These are phyloP conservation scores for Dioctria rufipes DNA, from an alignment of 2,888 invertebrate genomes.

Conservation along the genomic window DNA sequence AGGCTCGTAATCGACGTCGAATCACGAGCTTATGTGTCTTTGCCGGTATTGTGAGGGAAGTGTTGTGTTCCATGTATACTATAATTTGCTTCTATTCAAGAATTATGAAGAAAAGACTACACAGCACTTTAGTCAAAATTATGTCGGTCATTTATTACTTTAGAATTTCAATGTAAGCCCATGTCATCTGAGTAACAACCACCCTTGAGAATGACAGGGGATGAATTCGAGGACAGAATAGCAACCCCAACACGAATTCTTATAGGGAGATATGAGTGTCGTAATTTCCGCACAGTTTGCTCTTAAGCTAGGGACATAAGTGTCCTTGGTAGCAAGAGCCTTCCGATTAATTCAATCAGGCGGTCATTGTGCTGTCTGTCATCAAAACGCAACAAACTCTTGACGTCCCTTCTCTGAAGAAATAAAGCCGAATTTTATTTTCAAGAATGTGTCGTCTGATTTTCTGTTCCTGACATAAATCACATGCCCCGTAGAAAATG, in stretches of 20 bases:
- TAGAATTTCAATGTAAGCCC: slow-evolving; percentile 42
- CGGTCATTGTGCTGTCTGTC: slow-evolving; percentile 38
- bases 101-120: slow-evolving; percentile 29
- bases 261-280: slow-evolving; percentile 38
- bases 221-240: background rate
- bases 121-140: slow-evolving; percentile 29
- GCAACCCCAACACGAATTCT: slow-evolving; percentile 27
- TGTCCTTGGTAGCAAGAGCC: slow-evolving; percentile 32
- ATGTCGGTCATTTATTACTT: slow-evolving; percentile 45
- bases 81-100: slow-evolving; percentile 33
- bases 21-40: background rate
- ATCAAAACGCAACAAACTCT: slow-evolving; percentile 9
- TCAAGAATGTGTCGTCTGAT: slow-evolving; percentile 34
- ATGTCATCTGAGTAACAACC: slow-evolving; percentile 30
- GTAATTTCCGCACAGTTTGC: slow-evolving; percentile 45
- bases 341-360: slow-evolving; percentile 43
- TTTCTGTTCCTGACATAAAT: slow-evolving; percentile 34
- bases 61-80: slow-evolving; percentile 1
- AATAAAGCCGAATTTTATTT: slow-evolving; percentile 6
- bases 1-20: slow-evolving; percentile 2
- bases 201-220: slow-evolving; percentile 27
- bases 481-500: slow-evolving; percentile 22
- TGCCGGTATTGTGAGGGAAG: background rate
- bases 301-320: slow-evolving; percentile 20
- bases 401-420: slow-evolving; percentile 8